These are phyloP conservation scores for Drosophila quasianomalipes DNA, from an alignment of 2,888 invertebrate genomes.

Conservation along the genomic window DNA sequence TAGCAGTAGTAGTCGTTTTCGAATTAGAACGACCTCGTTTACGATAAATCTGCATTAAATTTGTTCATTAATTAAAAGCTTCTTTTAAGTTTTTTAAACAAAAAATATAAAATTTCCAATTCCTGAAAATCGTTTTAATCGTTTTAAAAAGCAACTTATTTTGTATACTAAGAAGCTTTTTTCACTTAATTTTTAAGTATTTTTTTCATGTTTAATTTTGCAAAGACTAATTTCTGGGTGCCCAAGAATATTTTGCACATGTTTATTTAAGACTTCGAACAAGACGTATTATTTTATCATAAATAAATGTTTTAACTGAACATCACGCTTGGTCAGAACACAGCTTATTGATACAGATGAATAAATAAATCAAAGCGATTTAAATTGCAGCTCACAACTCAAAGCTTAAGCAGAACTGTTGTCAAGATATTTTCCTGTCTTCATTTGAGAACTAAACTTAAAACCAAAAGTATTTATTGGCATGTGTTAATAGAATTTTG, in stretches of 20 bases:
- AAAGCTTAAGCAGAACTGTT: neutral
- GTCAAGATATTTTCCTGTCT: constrained; percentile 4
- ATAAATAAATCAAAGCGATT: neutral
- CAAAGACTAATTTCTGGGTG: neutral
- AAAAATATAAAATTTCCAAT: neutral
- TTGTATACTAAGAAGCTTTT: neutral
- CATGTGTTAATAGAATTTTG: neutral
- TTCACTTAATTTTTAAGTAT: neutral
- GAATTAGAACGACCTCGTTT: neutral
- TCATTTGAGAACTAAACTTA: constrained; percentile 10
- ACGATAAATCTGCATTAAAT: neutral
- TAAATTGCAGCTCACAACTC: neutral
- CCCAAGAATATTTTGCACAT: neutral
- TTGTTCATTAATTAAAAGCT: neutral
- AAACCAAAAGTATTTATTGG: neutral
- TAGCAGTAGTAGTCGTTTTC: too few relatives aligned
- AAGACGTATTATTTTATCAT: neutral
- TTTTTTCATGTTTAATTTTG: neutral
- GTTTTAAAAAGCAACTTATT: neutral
- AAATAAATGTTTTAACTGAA: neutral
- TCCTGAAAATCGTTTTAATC: too few relatives aligned
- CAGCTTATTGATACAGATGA: neutral
- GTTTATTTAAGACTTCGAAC: neutral
- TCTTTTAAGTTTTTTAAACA: neutral
- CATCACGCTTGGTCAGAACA: neutral